Conservation (phyloP, 2,797 vertebrate species). For the Yasuhikotakia modesta region DNA sequence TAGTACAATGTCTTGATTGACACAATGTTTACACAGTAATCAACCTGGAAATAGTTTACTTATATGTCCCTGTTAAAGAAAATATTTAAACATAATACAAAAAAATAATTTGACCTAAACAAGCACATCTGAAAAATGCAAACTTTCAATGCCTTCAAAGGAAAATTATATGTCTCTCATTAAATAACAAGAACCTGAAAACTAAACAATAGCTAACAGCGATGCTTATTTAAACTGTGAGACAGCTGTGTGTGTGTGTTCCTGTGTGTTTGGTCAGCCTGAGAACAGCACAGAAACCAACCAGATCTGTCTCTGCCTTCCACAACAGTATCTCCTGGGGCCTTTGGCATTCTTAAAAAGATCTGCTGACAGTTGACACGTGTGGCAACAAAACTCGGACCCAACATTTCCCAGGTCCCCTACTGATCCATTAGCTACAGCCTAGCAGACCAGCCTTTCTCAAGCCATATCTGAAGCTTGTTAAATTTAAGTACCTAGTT, state of each 20-base stretch:
- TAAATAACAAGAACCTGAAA: neutral
- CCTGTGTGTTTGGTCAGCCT: slow-evolving; percentile 24
- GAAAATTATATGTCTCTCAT: neutral
- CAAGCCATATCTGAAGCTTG: slow-evolving; percentile 5
- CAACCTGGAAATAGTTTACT: neutral
- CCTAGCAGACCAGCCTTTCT: neutral
- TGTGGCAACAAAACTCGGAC: slow-evolving; percentile 25
- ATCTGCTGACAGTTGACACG: slow-evolving; percentile 43
- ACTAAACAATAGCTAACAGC: slow-evolving; percentile 11
- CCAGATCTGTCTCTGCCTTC: slow-evolving; percentile 13
- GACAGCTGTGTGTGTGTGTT: slow-evolving; percentile 26
- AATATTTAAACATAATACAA: too few relatives aligned
- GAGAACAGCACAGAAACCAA: slow-evolving; percentile 3
- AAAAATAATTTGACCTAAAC: neutral
- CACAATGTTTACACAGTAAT: neutral
- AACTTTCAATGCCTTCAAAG: neutral
- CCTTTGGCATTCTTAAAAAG: slow-evolving; percentile 28
- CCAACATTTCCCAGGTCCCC: slow-evolving; percentile 38
- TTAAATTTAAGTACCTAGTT: slow-evolving; percentile 16
- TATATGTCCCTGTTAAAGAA: neutral
- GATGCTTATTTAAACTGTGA: slow-evolving; percentile 33
- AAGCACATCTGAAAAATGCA: neutral
- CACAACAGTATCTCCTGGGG: neutral
- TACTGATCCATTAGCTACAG: slow-evolving; percentile 14
- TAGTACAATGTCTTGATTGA: too few relatives aligned